Evolutionary conservation across 2,113 vertebrate species (phyloP), one percentile per base, ranked within the genome.

Genomic region (Rhizomys pruinosus): DNA sequence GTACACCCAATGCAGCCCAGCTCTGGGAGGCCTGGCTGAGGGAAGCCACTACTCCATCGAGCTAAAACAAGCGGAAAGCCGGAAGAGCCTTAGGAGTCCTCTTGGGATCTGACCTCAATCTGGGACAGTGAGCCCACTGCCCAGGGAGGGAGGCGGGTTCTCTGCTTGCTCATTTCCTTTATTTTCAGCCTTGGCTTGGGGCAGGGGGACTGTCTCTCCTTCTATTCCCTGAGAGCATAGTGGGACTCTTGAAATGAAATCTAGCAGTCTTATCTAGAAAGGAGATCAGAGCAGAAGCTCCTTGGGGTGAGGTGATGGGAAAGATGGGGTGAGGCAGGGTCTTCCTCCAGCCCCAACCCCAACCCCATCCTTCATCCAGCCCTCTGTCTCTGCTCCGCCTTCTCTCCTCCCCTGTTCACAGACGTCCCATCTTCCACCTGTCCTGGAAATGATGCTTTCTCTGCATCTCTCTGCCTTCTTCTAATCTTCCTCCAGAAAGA

Each of bases 401-500:
- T 47, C 19, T 11, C 37, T 42, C 8, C 11, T 81, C 57, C 32
- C 29, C n/a, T 59, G 20, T 25, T 57, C 84, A 9, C 7, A 9
- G 12, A 19, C 29, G 64, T 42, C 57, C 69, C 39, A 0, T 13
- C n/a, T 27, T 64, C 23, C 57, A 8, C 25, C 32, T 84, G 68
- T 81, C 73, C 72, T 87, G n/a, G 87, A 91, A 81, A 79, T 27
- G 29, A 79, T 32, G 32, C 22, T 55, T n/a, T 23, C 3, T 27
- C 25, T 61, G 15, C 3, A 5, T 69, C 72, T 74, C 66, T 61
- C 63, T n/a, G 47, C 15, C n/a, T 27, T 29, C 68, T 25, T 55
- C 37, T 42, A 42, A 20, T 32, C 77, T 47, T 94, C 91, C 39
- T 90, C 59, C 37, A 84, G 86, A 87, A 91, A 89, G 76, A 72